phyloP scores from a whole-genome alignment of 2,797 vertebrate species.

The Gastrophryne carolinensis region DNA sequence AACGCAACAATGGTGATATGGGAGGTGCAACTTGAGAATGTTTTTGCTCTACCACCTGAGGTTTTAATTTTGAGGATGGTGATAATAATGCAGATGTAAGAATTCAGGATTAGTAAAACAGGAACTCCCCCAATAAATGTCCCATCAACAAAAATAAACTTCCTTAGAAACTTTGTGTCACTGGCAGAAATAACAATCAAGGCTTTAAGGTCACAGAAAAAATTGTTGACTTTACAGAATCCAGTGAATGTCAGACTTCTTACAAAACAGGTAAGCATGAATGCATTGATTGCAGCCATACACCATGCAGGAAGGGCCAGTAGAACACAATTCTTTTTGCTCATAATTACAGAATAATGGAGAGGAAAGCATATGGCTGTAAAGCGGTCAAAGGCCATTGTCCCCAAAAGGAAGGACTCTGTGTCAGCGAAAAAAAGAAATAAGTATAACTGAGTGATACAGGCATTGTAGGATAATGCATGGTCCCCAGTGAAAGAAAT shows the following conservation, averaged over 20 bases:
- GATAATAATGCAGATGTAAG: slow-evolving; percentile 50
- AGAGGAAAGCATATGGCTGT: slow-evolving; percentile 54
- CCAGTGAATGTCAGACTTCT: neutral
- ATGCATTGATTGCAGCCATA: slow-evolving; percentile 10
- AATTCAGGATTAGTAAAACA: slow-evolving; percentile 43
- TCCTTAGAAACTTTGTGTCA: neutral
- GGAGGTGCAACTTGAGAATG: slow-evolving; percentile 55
- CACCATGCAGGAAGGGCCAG: slow-evolving; percentile 35
- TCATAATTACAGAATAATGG: slow-evolving; percentile 48
- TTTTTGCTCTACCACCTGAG: slow-evolving; percentile 36
- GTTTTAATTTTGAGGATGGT: slow-evolving; percentile 51
- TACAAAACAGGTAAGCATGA: slow-evolving; percentile 1
- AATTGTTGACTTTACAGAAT: slow-evolving; percentile 9
- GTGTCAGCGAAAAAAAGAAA: slow-evolving; percentile 54
- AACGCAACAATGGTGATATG: slow-evolving; percentile 54
- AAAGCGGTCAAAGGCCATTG: slow-evolving; percentile 51
- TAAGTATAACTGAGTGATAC: slow-evolving; percentile 58
- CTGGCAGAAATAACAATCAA: slow-evolving; percentile 16
- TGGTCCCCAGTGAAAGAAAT: slow-evolving; percentile 46
- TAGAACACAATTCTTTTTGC: slow-evolving; percentile 11
- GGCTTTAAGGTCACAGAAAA: slow-evolving; percentile 40
- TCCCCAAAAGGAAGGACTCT: slow-evolving; percentile 45
- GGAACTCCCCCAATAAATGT: slow-evolving; percentile 10
- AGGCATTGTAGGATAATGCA: slow-evolving; percentile 53
- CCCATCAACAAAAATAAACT: slow-evolving; percentile 8